phyloP scores from a whole-genome alignment of 2,113 vertebrate species.

The Prunella fulvescens region DNA sequence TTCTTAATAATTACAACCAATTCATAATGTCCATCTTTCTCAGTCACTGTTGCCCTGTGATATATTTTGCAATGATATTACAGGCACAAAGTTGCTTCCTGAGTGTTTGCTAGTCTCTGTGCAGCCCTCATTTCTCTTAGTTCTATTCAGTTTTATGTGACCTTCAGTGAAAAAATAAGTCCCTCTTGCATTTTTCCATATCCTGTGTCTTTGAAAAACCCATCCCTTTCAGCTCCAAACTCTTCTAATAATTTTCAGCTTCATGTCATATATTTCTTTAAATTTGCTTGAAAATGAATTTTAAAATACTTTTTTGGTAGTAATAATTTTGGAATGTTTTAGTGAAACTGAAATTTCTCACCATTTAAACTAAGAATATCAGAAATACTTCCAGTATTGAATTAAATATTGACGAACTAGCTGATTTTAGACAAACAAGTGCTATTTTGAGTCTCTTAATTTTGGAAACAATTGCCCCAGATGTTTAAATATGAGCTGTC shows the following conservation, averaged over 20 bases:
- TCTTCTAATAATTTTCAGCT: not conserved
- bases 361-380: not conserved
- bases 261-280: not conserved
- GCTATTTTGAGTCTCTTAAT: not conserved
- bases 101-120: not conserved
- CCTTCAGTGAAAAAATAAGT: not conserved
- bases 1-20: not conserved
- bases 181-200: not conserved
- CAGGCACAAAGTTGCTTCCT: not conserved
- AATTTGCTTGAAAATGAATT: not conserved
- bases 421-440: conserved; percentile 9
- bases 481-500: conserved; percentile 17
- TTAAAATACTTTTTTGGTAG: not conserved
- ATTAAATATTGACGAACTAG: not conserved
- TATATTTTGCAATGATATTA: not conserved
- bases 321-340: not conserved
- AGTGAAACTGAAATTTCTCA: not conserved
- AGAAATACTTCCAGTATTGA: conserved; percentile 1
- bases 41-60: not conserved
- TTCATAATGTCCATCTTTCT: not conserved
- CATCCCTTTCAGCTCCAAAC: not conserved
- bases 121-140: not conserved
- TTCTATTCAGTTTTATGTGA: not conserved
- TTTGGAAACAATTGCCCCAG: conserved; percentile 42
- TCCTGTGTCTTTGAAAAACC: not conserved